Percentiles rank a stretch among this genome's conserved stretches.
phyloP scores from a whole-genome alignment of 2,888 invertebrate species.

The Drymonia ruficornis region DNA sequence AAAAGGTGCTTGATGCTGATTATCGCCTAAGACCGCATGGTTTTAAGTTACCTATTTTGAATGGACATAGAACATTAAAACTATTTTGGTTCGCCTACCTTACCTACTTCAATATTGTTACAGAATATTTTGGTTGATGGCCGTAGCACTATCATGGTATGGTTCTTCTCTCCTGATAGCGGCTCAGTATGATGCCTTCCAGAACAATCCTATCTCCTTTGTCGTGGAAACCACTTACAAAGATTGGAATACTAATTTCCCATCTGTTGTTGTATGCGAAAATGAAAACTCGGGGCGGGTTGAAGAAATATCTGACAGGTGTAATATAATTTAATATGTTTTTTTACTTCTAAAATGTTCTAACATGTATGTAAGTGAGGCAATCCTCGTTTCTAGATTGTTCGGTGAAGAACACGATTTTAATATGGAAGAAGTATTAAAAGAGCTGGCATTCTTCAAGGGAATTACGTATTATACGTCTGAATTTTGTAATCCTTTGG shows the following conservation, averaged over 20 bases:
- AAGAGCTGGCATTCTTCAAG: slow-evolving; percentile 89
- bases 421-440: slow-evolving; percentile 89
- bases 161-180: slow-evolving; percentile 84
- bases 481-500: slow-evolving; percentile 85
- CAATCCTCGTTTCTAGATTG: slow-evolving; percentile 63
- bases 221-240: slow-evolving; percentile 91
- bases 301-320: slow-evolving; percentile 87
- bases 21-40: too few species aligned
- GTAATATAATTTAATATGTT: background rate
- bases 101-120: slow-evolving; percentile 9
- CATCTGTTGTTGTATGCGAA: slow-evolving; percentile 89
- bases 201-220: slow-evolving; percentile 90
- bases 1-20: too few species aligned
- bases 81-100: too few species aligned
- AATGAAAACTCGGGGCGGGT: slow-evolving; percentile 87
- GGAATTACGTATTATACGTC: slow-evolving; percentile 89
- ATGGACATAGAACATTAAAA: too few species aligned
- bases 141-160: slow-evolving; percentile 86
- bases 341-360: too few species aligned
- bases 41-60: too few species aligned
- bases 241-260: slow-evolving; percentile 90
- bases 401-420: slow-evolving; percentile 89
- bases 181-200: slow-evolving; percentile 86
- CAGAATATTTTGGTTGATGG: slow-evolving; percentile 87
- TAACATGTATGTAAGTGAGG: too few species aligned